phyloP scores from a whole-genome alignment of 2,113 vertebrate genomes.

The Hyperopisus bebe region DNA sequence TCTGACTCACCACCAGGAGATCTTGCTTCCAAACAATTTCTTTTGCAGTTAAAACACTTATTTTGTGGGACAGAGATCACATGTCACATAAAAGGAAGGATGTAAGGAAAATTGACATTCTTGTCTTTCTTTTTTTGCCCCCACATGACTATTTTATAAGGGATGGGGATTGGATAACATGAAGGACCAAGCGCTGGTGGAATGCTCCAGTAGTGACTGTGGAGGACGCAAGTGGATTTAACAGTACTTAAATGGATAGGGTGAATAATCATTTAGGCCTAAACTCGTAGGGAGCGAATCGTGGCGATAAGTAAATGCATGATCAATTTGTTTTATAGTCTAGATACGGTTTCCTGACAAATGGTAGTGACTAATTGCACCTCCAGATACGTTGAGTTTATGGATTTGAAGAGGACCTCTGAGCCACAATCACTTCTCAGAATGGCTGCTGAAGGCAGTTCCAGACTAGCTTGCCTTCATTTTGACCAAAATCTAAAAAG shows the following conservation, averaged over 20 bases:
- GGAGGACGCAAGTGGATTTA: conserved; percentile 37
- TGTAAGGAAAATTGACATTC: conserved; percentile 38
- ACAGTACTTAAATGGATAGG: conserved; percentile 50
- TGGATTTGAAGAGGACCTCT: conserved; percentile 62
- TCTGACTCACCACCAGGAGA: conserved; percentile 77
- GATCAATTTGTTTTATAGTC: conserved; percentile 44
- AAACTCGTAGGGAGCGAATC: conserved; percentile 33
- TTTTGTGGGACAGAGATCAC: conserved; percentile 58
- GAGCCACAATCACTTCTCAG: conserved; percentile 57
- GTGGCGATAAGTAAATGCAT: conserved; percentile 42
- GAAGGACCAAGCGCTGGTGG: conserved; percentile 49
- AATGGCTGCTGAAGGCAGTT: conserved; percentile 62
- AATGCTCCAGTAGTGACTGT: conserved; percentile 56
- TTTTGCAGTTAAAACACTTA: conserved; percentile 71
- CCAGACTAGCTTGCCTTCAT: conserved; percentile 51
- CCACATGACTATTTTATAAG: conserved; percentile 20
- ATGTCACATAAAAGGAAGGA: conserved; percentile 52
- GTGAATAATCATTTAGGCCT: conserved; percentile 41
- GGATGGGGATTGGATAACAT: conserved; percentile 23
- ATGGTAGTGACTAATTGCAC: conserved; percentile 28
- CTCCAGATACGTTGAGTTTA: conserved; percentile 46
- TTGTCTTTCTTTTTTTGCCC: conserved; percentile 41
- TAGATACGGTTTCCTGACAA: conserved; percentile 38
- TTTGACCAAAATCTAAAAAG: conserved; percentile 38
- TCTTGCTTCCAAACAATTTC: conserved; percentile 89